These are phyloP conservation scores for Pipistrellus pipistrellus DNA, from an alignment of 2,797 vertebrate genomes.

Conservation along the genomic window DNA sequence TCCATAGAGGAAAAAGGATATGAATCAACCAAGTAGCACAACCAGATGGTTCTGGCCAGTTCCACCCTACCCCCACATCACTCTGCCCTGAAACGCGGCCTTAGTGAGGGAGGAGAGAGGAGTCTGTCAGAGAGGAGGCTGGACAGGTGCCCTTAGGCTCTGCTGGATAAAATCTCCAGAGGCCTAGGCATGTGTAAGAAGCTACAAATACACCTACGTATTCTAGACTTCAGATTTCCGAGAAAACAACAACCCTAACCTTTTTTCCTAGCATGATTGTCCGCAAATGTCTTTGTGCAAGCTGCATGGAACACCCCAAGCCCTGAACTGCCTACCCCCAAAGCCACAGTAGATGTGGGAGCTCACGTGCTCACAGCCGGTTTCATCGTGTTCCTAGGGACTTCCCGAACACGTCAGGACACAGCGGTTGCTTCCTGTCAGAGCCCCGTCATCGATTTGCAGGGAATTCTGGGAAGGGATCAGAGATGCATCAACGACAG, in stretches of 20 bases:
- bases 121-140: neutral
- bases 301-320: neutral
- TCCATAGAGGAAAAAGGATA: slow-evolving; percentile 67
- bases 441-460: neutral
- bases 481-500: neutral
- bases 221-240: neutral
- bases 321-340: neutral
- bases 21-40: slow-evolving; percentile 62
- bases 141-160: neutral
- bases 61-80: neutral
- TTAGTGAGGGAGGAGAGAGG: slow-evolving; percentile 10
- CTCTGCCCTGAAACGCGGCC: neutral
- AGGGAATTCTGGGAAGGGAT: neutral
- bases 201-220: slow-evolving; percentile 12
- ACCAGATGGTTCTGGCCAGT: slow-evolving; percentile 52
- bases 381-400: neutral
- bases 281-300: neutral
- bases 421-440: neutral
- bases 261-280: slow-evolving; percentile 20
- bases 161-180: slow-evolving; percentile 41
- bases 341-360: neutral
- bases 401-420: slow-evolving; percentile 2
- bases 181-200: slow-evolving; percentile 36
- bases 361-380: neutral
- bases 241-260: neutral